Conservation (phyloP, 2,888 invertebrate species). For the Rhagophthalmus giganteus region DNA sequence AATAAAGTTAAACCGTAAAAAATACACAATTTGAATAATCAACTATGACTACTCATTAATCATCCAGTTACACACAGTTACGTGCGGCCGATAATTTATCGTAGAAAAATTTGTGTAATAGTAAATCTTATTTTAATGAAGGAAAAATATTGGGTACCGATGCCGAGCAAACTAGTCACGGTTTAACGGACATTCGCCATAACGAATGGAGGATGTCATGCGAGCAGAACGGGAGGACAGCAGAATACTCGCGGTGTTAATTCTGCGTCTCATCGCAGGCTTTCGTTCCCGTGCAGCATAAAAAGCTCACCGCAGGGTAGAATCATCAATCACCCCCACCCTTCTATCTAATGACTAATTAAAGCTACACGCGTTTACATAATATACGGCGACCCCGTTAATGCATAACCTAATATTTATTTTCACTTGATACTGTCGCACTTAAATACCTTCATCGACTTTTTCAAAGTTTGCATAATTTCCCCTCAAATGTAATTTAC, state of each 20-base stretch:
- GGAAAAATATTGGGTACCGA: constrained; percentile 32
- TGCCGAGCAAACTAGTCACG: constrained; percentile 44
- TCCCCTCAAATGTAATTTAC: too few relatives aligned
- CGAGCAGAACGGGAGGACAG: constrained; percentile 44
- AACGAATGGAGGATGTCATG: constrained; percentile 49
- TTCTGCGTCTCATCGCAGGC: constrained; percentile 42
- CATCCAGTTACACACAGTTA: too few relatives aligned
- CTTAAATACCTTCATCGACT: too few relatives aligned
- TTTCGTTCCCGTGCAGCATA: constrained; percentile 37
- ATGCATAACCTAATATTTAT: constrained; percentile 25
- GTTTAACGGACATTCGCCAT: constrained; percentile 50
- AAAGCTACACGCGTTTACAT: constrained; percentile 40
- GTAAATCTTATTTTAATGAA: too few relatives aligned
- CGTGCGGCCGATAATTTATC: too few relatives aligned
- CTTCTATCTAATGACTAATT: constrained; percentile 39
- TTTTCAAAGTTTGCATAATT: too few relatives aligned
- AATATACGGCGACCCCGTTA: constrained; percentile 32
- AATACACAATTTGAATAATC: neutral
- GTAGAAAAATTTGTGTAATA: too few relatives aligned
- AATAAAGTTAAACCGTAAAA: neutral
- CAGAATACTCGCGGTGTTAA: constrained; percentile 42
- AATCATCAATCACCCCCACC: constrained; percentile 41
- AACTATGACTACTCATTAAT: neutral
- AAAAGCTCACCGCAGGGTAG: constrained; percentile 43
- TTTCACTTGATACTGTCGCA: constrained; percentile 21